Conservation (phyloP, 2,113 vertebrate genomes). For the Cyprinodon variegatus region DNA sequence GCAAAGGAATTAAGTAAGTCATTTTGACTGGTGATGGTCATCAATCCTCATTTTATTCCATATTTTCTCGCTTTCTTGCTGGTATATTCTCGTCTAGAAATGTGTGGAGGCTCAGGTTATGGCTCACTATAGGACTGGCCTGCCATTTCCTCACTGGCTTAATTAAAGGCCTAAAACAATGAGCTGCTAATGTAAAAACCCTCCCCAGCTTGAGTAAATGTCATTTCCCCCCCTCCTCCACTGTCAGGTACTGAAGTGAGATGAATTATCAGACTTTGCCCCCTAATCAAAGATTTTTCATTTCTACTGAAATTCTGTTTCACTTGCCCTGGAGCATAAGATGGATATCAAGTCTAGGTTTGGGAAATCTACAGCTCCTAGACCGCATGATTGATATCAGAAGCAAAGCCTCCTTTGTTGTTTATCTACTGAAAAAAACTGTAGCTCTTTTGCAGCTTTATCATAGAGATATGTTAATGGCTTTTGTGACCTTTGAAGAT, state of each 20-base stretch:
- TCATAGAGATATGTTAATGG: background rate
- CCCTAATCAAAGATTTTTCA: constrained; percentile 64
- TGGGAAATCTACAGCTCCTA: constrained; percentile 21
- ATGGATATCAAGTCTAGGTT: constrained; percentile 35
- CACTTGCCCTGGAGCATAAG: constrained; percentile 45
- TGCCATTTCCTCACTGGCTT: constrained; percentile 51
- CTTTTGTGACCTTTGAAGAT: background rate
- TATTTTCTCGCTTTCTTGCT: constrained; percentile 16
- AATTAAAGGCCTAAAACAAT: constrained; percentile 71
- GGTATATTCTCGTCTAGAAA: constrained; percentile 37
- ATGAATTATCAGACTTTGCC: constrained; percentile 53
- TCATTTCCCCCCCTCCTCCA: constrained; percentile 42
- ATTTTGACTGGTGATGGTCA: constrained; percentile 39
- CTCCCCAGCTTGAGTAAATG: constrained; percentile 51
- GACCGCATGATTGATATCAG: constrained; percentile 40
- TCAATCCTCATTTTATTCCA: constrained; percentile 1
- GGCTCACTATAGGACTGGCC: constrained; percentile 12
- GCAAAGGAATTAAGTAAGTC: constrained; percentile 31
- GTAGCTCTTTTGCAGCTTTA: background rate
- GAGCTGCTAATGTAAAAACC: constrained; percentile 44
- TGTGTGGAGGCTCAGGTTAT: constrained; percentile 1
- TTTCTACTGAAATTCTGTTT: constrained; percentile 62
- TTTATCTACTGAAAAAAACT: constrained; percentile 28
- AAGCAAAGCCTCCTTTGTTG: constrained; percentile 41
- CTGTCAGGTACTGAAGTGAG: constrained; percentile 63